Base-by-base conservation (phyloP, 2,888 invertebrate species). In the Tanaodytes sp. region DNA sequence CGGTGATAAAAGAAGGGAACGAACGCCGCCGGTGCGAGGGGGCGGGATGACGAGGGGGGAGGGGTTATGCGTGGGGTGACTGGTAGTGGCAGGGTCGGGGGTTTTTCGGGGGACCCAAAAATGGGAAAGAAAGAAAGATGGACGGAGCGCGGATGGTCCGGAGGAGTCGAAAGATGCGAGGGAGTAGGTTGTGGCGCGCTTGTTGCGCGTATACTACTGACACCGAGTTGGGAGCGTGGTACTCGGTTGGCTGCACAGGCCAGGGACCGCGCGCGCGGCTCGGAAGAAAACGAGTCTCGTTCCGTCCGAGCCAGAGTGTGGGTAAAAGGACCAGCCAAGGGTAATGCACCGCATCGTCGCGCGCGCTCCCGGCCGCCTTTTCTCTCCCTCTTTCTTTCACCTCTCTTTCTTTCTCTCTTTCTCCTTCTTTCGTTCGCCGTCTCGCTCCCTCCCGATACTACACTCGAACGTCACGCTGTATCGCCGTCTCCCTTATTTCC, bases 201-300 rank as follows among this genome's bases (percentile, higher is more conserved):
- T 31, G 64, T 43, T 19, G 64, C 51, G 57, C 57, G 57, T 51
- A 64, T 51, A 57, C 64, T 57, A 52, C 65, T 58, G 65, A 66
- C 65, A 59, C 59, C 52, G 65, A 59, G 51, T 54, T 66, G 57
- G 54, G 52, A 54, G 58, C 52, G 52, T 59, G 64, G 59, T 54
- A 36, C 52, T 52, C 52, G 49, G 40, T 59, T 45, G 58, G 54
- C 19, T 42, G 65, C 65, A 54, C 58, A 59, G 65, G 59, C 65
- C 65, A 59, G 58, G 59, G 65, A 58, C 58, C 65, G 65, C 59
- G 39, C 33, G 39, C 39, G 39, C 59, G 65, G 54, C 65, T 58
- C 65, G 65, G 52, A 59, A 66, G 65, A 66, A 66, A 59, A 59
- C 65, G 65, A 66, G 65, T 66, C 65, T 66, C 65, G 65, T 46